Conservation (phyloP, 1,140 invertebrate genomes). For the Sitophilus oryzae region DNA sequence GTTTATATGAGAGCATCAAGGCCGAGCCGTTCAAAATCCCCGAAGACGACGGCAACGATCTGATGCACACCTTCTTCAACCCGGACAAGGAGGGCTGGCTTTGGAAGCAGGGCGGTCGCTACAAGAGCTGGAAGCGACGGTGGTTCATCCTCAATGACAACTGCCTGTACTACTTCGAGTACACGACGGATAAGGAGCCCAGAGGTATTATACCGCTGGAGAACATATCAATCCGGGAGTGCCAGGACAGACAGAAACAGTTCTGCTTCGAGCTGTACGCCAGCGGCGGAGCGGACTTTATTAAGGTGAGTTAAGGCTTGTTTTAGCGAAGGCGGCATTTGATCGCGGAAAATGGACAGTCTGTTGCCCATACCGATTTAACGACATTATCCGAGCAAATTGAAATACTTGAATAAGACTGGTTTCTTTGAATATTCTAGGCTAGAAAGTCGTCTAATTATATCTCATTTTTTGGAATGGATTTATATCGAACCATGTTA, state of each 20-base stretch:
- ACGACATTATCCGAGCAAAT: too few species aligned
- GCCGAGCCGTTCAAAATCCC: slow-evolving; percentile 99
- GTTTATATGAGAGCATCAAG: slow-evolving; percentile 96
- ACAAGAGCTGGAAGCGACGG: slow-evolving; percentile 97
- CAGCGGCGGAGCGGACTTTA: slow-evolving; percentile 77
- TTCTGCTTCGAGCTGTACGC: slow-evolving; percentile 96
- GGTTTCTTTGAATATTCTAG: too few species aligned
- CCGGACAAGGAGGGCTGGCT: slow-evolving; percentile 99
- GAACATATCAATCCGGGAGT: slow-evolving; percentile 78
- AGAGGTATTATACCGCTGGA: slow-evolving; percentile 69
- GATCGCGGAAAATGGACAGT: too few species aligned
- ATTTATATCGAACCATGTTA: too few species aligned
- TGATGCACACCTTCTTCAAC: slow-evolving; percentile 99
- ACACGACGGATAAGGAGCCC: slow-evolving; percentile 97
- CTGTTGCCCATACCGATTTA: too few species aligned
- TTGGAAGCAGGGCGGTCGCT: slow-evolving; percentile 93
- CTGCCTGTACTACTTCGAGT: slow-evolving; percentile 99
- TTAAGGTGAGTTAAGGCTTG: slow-evolving; percentile 68
- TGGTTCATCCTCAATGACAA: slow-evolving; percentile 99
- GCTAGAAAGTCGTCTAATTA: too few species aligned
- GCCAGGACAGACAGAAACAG: slow-evolving; percentile 83
- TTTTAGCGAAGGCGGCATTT: too few species aligned
- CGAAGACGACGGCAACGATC: slow-evolving; percentile 97
- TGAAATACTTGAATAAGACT: too few species aligned
- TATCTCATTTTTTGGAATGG: too few species aligned